Evolutionary conservation across 2,797 vertebrate genomes (phyloP), one percentile per base, ranked within the genome.

Genomic region (Gambelia wislizenii): DNA sequence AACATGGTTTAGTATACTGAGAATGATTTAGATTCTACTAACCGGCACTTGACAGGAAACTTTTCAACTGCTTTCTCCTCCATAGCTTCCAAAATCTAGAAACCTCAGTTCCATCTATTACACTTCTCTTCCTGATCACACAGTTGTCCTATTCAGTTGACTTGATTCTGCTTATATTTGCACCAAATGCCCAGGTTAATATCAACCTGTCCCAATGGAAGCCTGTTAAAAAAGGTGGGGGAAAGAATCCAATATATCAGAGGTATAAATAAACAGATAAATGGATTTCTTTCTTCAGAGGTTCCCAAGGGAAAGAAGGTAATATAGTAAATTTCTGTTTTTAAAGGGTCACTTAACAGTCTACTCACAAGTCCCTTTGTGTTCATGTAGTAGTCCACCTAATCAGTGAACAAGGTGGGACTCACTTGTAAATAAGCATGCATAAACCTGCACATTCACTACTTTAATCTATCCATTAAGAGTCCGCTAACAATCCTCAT

Each of bases 31-130:
- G 10, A 25, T 27, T 76, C 42, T 30, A 76, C 25, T 12, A 27
- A 30, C 74, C 12, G 2, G 88, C 94, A 84, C 91, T 94, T 94
- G 93, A 89, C 93, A 93, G 87, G 91, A 94, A 93, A 91, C 0
- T 27, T 13, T 89, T 95, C 0, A 0, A 89, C 88, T 0, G 64
- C 92, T 94, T 94, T 95, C 92, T 93, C 47, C 92, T 94, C 91
- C 91, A 39, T 0, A 18, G 87, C 8, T 88, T 92, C 1, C 0
- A 87, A 94, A 92, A 54, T 72, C 49, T 91, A 93, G 93, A 94
- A 95, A 92, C 84, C 88, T 87, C 92, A n/a, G 93, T 93, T 95
- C 91, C 91, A 90, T 87, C 87, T 89, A 93, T 91, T 92, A 90
- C 74, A 61, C 2, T 90, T 92, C 49, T 72, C 14, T 87, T 8